A percentile compares a stretch with the other conserved stretches of the same genome.
phyloP scores from a whole-genome alignment of 2,888 invertebrate species.

The Chorisops tibialis region DNA sequence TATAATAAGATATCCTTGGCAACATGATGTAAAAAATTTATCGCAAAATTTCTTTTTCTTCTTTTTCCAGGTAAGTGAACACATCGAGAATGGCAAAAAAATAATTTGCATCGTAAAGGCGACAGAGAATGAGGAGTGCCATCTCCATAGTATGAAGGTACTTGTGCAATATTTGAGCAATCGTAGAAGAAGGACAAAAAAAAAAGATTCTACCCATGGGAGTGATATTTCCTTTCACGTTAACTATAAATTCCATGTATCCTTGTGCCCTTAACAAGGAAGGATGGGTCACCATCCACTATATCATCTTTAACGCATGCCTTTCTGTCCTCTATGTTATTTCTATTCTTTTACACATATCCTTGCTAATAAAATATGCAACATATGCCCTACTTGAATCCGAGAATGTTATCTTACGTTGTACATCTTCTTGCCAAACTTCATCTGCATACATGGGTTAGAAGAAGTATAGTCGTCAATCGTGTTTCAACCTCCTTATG shows the following conservation, averaged over 20 bases:
- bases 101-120: neutral
- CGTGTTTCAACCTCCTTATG: too few species aligned
- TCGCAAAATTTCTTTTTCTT: neutral
- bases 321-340: neutral
- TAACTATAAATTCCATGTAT: constrained; percentile 12
- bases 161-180: too few species aligned
- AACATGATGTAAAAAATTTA: too few species aligned
- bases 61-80: constrained; percentile 12
- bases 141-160: too few species aligned
- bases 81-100: neutral
- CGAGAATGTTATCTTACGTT: constrained; percentile 23
- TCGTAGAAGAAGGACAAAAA: too few species aligned
- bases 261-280: constrained; percentile 25
- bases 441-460: too few species aligned
- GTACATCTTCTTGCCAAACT: constrained; percentile 21
- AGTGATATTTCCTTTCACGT: constrained; percentile 15
- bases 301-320: constrained; percentile 11
- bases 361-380: constrained; percentile 24
- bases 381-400: constrained; percentile 16
- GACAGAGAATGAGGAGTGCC: too few species aligned
- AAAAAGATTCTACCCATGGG: constrained; percentile 12
- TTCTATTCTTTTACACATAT: neutral
- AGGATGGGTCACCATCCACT: constrained; percentile 26
- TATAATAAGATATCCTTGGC: too few species aligned
- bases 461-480: neutral